Base-by-base conservation (phyloP, 1,140 invertebrate species). In the Drosophila repletoides region DNA sequence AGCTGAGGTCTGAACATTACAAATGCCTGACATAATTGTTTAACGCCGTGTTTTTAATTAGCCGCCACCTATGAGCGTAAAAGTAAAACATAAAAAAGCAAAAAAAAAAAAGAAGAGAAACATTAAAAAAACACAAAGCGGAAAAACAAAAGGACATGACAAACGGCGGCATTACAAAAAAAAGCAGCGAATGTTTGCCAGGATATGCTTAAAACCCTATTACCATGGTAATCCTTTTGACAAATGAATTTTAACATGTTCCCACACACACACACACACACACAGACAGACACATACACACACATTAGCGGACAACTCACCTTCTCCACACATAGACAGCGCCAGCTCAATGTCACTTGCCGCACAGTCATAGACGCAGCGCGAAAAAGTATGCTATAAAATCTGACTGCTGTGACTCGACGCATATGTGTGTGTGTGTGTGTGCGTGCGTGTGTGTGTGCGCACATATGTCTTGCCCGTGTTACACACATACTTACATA, bases 151-250 rank as follows among this genome's bases (percentile, higher is more conserved):
- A 19, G 49, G 5, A 55, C 40, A 55, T 55, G 58, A 68, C 26
- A 68, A 68, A 53, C 49, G 65, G 26, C 7, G 24, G 14, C 24
- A 24, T 34, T 40, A 52, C 33, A 24, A 46, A 45, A 40, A 71
- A 71, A 73, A 56, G 46, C 76, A 74, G 76, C 69, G 53, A 72
- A 81, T 81, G 76, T 72, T 83, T 70, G 73, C 64, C 69, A 31
- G 55, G 55, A 84, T 74, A 77, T 77, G 67, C 68, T 76, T 81
- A 76, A 86, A 88, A 76, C 83, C 83, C 75, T 88, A 88, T 88
- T 88, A 88, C 83, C 74, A 66, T 88, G 84, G 83, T 88, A 88
- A 88, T 88, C 83, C 77, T 72, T 88, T 83, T 88, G 84, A 88
- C 83, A 88, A 88, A 88, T 88, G 84, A 88, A 80, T 88, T 88